A percentile compares a stretch with the other conserved stretches of the same genome.
phyloP scores from a whole-genome alignment of 2,113 vertebrate species.

The Sebastes fasciatus region DNA sequence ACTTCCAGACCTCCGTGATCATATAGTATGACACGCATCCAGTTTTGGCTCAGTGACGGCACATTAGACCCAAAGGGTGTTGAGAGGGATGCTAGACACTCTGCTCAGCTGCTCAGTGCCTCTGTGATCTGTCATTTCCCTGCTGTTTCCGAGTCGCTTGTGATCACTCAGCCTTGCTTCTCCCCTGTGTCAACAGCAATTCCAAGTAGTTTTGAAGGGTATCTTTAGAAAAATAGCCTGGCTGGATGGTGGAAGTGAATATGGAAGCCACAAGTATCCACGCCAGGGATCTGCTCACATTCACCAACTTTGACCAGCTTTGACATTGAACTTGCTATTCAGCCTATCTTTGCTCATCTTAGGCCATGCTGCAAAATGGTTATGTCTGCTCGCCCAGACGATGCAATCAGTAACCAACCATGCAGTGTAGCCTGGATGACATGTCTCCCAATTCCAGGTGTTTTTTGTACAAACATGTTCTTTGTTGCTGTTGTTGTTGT shows the following conservation, averaged over 20 bases:
- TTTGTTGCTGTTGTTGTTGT: too few relatives aligned
- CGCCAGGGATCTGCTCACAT: background rate
- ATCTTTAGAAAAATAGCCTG: background rate
- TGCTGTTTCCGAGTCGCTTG: background rate
- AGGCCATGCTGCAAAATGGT: background rate
- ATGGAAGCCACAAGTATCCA: background rate
- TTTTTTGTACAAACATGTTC: too few relatives aligned
- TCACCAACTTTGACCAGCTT: background rate
- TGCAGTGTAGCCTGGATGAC: background rate
- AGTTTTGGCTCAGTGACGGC: background rate
- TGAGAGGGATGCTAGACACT: too few relatives aligned
- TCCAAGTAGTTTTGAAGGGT: background rate
- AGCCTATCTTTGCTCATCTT: background rate
- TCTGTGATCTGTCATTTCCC: constrained; percentile 29
- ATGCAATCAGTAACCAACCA: background rate
- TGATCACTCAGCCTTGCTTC: background rate
- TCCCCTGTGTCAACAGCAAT: constrained; percentile 7
- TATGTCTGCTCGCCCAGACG: background rate
- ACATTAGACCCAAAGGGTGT: background rate
- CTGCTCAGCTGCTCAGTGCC: background rate
- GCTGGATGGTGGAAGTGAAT: background rate
- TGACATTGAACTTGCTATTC: background rate
- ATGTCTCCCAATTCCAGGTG: too few relatives aligned
- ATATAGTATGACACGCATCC: too few relatives aligned
- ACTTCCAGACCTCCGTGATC: too few relatives aligned